Evolutionary conservation across 2,797 vertebrate genomes (phyloP), one percentile per base, ranked within the genome.

Genomic region (Agapornis canus): DNA sequence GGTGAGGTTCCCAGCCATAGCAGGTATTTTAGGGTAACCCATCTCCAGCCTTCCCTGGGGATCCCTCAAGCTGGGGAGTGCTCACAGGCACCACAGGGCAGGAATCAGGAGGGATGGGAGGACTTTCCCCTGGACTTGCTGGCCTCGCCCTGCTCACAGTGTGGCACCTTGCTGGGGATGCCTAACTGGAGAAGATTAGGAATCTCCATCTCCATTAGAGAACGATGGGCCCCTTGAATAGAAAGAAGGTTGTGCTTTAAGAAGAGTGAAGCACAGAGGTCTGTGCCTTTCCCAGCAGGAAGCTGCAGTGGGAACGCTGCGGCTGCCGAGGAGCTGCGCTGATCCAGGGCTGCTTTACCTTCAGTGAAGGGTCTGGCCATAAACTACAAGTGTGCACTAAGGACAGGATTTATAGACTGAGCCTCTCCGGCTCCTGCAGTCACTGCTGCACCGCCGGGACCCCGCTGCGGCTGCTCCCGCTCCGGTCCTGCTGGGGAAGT

Each of bases 331-430:
- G 93, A 89, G 94, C 91, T 17, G 89, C 14, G 22, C 86, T 64
- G 88, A 40, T 68, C 88, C 18, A 5, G 39, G 75, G 90, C 89
- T 11, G 87, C 65, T 82, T 95, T 95, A 45, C 95, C 95, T 95
- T 92, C 96, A 9, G 60, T 1, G n/a, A 17, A 59, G 86, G 71
- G 23, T 16, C 17, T 0, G 18, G 60, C 79, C 86, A 76, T 95
- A 89, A 97, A 96, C 29, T 49, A 75, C 42, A 4, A 78, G 73
- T 6, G 95, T 15, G 90, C 88, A n/a, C 81, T 23, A 16, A 75
- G 92, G 93, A 54, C 75, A 56, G 93, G 96, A 97, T 97, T 97
- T 97, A 97, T 97, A 61, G 95, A 77, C 90, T 87, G 85, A 92
- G 94, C 94, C 95, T 97, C 80, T 40, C 63, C 2, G 40, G 87